Evolutionary conservation across 2,888 invertebrate species (phyloP).

Genomic region (Lepas anatifera): DNA sequence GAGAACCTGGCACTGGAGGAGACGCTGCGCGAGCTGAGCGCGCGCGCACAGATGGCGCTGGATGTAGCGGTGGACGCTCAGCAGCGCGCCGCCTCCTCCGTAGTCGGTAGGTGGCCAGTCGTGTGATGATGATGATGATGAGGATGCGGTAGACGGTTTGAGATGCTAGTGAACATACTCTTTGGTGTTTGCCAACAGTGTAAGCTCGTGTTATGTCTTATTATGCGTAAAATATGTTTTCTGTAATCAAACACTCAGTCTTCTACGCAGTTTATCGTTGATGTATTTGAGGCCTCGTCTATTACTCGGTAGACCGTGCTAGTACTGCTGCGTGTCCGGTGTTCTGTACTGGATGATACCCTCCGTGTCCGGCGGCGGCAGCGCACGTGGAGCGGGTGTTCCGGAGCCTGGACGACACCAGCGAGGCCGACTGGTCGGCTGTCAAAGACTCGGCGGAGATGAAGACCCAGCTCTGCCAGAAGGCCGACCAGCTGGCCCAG

Average conservation of each 20-base stretch:
- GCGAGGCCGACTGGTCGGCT: slow-evolving; percentile 1
- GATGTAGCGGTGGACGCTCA: background rate
- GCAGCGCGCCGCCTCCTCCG: background rate
- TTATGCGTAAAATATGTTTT: too few relatives aligned
- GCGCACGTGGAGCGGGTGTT: slow-evolving; percentile 7
- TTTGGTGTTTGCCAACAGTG: too few relatives aligned
- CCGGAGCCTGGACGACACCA: background rate
- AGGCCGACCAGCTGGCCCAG: background rate
- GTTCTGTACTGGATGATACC: too few relatives aligned
- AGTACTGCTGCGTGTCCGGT: too few relatives aligned
- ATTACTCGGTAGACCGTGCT: too few relatives aligned
- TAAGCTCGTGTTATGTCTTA: too few relatives aligned
- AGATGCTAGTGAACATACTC: too few relatives aligned
- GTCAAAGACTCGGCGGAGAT: background rate
- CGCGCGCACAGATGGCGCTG: background rate
- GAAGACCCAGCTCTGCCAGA: background rate
- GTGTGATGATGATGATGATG: too few relatives aligned
- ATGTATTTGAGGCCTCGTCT: too few relatives aligned
- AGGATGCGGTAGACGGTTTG: too few relatives aligned
- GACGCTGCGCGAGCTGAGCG: background rate
- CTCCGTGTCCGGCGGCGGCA: background rate
- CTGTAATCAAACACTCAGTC: too few relatives aligned
- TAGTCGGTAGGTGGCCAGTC: background rate
- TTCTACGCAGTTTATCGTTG: too few relatives aligned
- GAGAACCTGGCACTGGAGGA: slow-evolving; percentile 3